Evolutionary conservation across 2,797 vertebrate genomes (phyloP), one percentile per base, ranked within the genome.

Genomic region (Catamblyrhynchus diadema): DNA sequence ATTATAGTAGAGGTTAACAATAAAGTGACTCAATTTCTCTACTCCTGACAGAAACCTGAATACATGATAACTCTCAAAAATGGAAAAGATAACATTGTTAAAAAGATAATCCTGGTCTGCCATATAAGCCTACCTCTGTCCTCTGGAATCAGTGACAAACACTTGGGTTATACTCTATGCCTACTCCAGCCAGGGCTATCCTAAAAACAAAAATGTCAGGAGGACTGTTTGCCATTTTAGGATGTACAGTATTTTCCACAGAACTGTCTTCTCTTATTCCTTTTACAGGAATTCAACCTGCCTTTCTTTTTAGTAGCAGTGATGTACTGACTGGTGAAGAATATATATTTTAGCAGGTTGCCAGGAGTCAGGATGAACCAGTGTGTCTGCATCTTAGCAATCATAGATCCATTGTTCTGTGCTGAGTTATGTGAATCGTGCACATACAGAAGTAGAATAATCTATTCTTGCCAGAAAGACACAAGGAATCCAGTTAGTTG

Each of bases 401-500:
- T 95, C 91, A 90, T 2, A 81, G 57, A 82, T 32, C 65, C 69
- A 90, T 91, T 94, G 81, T 88, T 96, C 85, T 81, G 24, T 44
- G 15, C 72, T 82, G 56, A 77, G 33, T 62, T 90, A 71, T 44
- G 53, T 80, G 64, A 85, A 85, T 74, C 39, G 30, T 83, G 65
- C 81, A 88, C 45, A 27, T 67, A 86, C 9, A 74, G 61, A 83
- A 91, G 69, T 9, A 78, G 81, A 89, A 91, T 50, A n/a, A 80
- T 73, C 53, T 78, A 24, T 71, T 92, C 83, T 80, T 93, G 60
- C 64, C 72, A 60, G 35, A 37, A 81, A 22, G 48, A 80, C 91
- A 74, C 9, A 50, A 67, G 61, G 85, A 92, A 94, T 94, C 67
- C 81, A 56, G 87, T 91, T 91, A 89, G 81, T n/a, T 89, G 71